phyloP scores from a whole-genome alignment of 2,113 vertebrate genomes.

The Naja naja region DNA sequence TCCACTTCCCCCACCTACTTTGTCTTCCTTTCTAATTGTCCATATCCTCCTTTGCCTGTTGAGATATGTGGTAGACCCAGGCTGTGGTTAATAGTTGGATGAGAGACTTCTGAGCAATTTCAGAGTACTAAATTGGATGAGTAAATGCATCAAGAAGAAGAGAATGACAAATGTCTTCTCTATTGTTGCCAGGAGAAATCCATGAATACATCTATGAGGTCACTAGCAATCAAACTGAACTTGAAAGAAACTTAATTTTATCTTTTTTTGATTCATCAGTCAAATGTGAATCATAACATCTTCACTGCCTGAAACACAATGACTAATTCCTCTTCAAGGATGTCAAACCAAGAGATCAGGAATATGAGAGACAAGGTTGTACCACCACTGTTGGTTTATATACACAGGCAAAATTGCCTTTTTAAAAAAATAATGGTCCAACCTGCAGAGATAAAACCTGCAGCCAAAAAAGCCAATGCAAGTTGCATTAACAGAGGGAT shows the following conservation, averaged over 20 bases:
- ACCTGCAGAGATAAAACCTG: background rate
- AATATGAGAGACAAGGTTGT: conserved; percentile 2
- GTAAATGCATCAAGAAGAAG: background rate
- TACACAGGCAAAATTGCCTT: background rate
- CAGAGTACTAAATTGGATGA: background rate
- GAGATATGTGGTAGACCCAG: background rate
- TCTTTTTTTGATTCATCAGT: conserved; percentile 13
- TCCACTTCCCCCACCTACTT: background rate
- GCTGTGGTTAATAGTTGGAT: background rate
- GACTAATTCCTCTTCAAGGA: conserved; percentile 4
- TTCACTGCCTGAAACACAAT: conserved; percentile 17
- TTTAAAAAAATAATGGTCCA: conserved; percentile 4
- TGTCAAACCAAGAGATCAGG: background rate
- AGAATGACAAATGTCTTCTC: background rate
- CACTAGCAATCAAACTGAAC: background rate
- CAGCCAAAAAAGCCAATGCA: no score
- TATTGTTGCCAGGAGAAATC: no score
- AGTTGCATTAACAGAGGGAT: no score
- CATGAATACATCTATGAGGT: background rate
- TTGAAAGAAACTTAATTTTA: background rate
- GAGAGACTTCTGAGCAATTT: background rate
- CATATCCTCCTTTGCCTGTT: background rate
- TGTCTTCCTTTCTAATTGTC: background rate
- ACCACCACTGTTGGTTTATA: conserved; percentile 2
- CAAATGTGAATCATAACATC: conserved; percentile 17